phyloP scores from a whole-genome alignment of 1,140 invertebrate genomes.

The Anthonomus grandis region DNA sequence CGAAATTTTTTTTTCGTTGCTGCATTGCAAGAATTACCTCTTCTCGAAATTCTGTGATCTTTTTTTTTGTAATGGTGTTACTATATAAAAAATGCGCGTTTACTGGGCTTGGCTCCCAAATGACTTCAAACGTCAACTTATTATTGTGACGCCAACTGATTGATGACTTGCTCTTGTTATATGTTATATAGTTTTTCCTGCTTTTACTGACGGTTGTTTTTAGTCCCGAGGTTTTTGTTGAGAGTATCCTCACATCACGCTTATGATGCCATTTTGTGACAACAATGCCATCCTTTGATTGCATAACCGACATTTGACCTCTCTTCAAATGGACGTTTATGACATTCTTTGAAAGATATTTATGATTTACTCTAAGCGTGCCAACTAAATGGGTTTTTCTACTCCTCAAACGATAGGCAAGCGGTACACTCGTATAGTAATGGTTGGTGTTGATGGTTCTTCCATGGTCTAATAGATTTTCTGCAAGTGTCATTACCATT shows the following conservation, averaged over 20 bases:
- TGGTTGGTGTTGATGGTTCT: slow-evolving; percentile 35
- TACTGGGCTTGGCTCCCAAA: slow-evolving; percentile 2
- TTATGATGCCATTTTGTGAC: slow-evolving; percentile 51
- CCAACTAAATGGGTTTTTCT: slow-evolving; percentile 50
- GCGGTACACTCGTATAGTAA: slow-evolving; percentile 48
- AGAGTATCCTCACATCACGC: slow-evolving; percentile 9
- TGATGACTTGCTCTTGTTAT: slow-evolving; percentile 41
- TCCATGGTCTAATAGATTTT: slow-evolving; percentile 16
- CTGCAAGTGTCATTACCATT: slow-evolving; percentile 12
- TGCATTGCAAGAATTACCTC: not conserved
- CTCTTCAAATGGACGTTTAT: slow-evolving; percentile 44
- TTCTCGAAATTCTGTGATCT: slow-evolving; percentile 12
- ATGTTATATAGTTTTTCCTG: slow-evolving; percentile 30
- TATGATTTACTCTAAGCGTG: slow-evolving; percentile 47
- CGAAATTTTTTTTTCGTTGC: not conserved
- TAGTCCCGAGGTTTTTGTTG: slow-evolving; percentile 10
- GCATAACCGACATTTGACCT: slow-evolving; percentile 38
- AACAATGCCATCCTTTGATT: slow-evolving; percentile 39
- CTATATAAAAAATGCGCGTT: slow-evolving; percentile 14
- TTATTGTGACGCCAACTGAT: slow-evolving; percentile 41
- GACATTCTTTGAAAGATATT: slow-evolving; percentile 43
- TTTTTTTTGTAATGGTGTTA: slow-evolving; percentile 3
- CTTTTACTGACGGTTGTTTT: slow-evolving; percentile 34
- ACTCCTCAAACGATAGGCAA: slow-evolving; percentile 46
- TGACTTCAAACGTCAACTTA: not conserved